Base-by-base conservation (phyloP, 2,888 invertebrate genomes). In the Dasysyrphus tricinctus region DNA sequence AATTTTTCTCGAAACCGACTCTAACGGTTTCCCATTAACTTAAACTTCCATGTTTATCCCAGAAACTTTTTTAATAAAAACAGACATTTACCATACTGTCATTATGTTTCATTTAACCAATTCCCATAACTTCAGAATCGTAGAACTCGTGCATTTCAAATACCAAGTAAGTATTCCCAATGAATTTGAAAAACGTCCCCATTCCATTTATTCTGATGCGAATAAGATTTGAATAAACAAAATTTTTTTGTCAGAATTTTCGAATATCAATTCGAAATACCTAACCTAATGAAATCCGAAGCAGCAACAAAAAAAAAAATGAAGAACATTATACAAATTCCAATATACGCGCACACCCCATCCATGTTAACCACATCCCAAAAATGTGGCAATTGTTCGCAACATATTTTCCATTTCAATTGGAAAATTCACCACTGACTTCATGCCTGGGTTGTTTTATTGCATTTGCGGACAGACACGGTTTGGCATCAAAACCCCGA, bases 391-490 rank as follows among this genome's bases (percentile, higher is more conserved):
- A 81, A 81, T 78, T 78, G 85, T 86, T 86, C 47, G 70, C 70
- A 77, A 78, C 81, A 78, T 78, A 82, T 78, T 86, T 81, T 74
- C 85, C 74, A 81, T 81, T 77, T 75, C 70, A 86, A 82, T 78
- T 81, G 44, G 44, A 77, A 78, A 82, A 78, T 82, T 73, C 63
- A 42, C 77, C 73, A 54, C 47, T 49, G 54, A 72, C 74, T 82
- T 74, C 73, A 78, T 65, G 70, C 51, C 57, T 75, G 77, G 57
- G 42, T 59, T 61, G 69, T 78, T 86, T 82, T 86, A 82, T 75
- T 85, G 85, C 85, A 81, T 73, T 81, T 78, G 65, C 19, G 70
- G 73, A 49, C 67, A 74, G 57, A 70, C 49, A 78, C 61, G 54
- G 34, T 49, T 63, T 75, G 74, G 34, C 56, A 78, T 74, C 34